Percentiles rank a stretch among this genome's conserved stretches.
Evolutionary conservation across 2,113 vertebrate species (phyloP).

Genomic region (Sebastes schlegelii): DNA sequence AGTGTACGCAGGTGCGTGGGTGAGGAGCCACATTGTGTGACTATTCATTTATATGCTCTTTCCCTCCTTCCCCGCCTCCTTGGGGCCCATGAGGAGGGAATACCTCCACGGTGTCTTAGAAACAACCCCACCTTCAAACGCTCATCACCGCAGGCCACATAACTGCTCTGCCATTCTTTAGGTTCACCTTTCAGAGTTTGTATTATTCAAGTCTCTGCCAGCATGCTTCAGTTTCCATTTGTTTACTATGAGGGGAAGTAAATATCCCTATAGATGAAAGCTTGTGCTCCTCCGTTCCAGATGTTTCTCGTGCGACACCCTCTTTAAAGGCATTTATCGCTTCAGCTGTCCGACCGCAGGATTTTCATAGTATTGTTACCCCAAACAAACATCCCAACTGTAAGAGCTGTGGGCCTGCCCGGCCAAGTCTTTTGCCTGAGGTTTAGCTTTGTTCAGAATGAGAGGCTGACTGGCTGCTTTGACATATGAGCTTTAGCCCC

Average conservation of each 20-base stretch:
- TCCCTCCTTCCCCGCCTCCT: neutral
- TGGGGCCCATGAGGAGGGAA: conserved; percentile 14
- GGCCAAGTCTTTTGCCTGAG: conserved; percentile 69
- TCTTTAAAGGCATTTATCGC: conserved; percentile 49
- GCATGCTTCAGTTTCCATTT: conserved; percentile 41
- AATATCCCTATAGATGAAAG: conserved; percentile 61
- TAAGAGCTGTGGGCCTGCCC: conserved; percentile 67
- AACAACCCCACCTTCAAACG: conserved; percentile 37
- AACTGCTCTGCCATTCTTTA: conserved; percentile 36
- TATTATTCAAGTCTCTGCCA: conserved; percentile 33
- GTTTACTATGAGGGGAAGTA: conserved; percentile 37
- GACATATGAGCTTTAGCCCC: conserved; percentile 68
- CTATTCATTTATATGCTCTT: conserved; percentile 8
- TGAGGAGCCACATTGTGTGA: conserved; percentile 12
- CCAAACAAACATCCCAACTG: conserved; percentile 77
- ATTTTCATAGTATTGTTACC: conserved; percentile 69
- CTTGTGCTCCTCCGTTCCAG: conserved; percentile 42
- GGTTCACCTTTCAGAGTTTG: conserved; percentile 46
- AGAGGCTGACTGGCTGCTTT: conserved; percentile 48
- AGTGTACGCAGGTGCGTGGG: conserved; percentile 27
- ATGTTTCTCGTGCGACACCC: conserved; percentile 56
- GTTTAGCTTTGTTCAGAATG: conserved; percentile 58
- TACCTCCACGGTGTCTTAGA: conserved; percentile 27
- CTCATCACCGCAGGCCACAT: conserved; percentile 34
- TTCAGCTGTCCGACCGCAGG: conserved; percentile 48